Evolutionary conservation across 30 jellyfish, hydroid and myxozoan species (phyloP).

Genomic region (Pelagia noctiluca): DNA sequence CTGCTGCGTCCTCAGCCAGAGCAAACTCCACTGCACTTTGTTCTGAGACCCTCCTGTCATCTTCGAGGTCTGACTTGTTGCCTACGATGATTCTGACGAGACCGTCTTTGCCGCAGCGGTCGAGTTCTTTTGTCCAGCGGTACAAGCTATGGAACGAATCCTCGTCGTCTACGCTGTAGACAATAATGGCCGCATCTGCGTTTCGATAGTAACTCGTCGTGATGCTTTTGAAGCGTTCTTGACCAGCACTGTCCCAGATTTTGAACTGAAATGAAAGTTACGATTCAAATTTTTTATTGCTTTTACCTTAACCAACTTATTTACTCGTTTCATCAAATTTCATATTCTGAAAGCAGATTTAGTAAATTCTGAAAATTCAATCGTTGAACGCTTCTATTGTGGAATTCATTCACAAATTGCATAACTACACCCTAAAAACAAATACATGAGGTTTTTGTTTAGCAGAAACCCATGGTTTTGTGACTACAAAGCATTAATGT

Average conservation of each 20-base stretch:
- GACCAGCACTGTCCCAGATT: conserved; percentile 99
- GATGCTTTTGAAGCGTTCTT: conserved; percentile 85
- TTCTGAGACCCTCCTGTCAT: conserved; percentile 66
- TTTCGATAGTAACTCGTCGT: conserved; percentile 92
- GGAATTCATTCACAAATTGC: not conserved
- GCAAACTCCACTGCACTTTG: conserved; percentile 92
- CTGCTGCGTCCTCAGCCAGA: conserved; percentile 80
- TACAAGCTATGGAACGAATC: conserved; percentile 73
- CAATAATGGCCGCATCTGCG: conserved; percentile 95
- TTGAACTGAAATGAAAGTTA: conserved; percentile 60
- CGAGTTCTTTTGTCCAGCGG: conserved; percentile 87
- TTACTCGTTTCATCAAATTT: no score
- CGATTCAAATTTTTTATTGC: not conserved
- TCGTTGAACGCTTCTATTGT: no score
- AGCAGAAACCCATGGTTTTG: no score
- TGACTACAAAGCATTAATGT: no score
- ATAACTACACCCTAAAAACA: no score
- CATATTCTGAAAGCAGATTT: no score
- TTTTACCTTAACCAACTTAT: no score
- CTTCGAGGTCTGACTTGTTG: conserved; percentile 83
- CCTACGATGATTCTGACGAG: conserved; percentile 83
- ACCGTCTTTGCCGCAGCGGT: conserved; percentile 71
- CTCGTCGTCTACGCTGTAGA: conserved; percentile 78
- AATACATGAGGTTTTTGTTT: no score
- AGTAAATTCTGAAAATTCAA: no score